Base-by-base conservation (phyloP, 1,140 invertebrate species). In the Leucophenga varia region DNA sequence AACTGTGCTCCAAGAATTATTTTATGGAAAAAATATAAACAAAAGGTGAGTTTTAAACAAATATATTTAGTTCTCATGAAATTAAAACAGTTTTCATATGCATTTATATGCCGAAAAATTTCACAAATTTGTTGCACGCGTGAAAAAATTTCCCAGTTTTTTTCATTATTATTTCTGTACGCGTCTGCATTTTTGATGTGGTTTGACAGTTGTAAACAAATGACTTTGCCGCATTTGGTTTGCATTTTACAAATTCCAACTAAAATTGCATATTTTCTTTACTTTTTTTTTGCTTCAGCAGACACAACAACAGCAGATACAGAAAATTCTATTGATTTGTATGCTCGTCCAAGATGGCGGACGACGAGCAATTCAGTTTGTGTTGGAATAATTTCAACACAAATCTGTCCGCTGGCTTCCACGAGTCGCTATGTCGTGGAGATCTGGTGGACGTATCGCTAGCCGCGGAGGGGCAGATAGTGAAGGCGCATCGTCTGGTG, bases 401-500 rank as follows among this genome's bases (percentile, higher is more conserved):
- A 51, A 88, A 87, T 73, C 79, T 88, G 72, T 86, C 85, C 41
- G 81, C 84, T 59, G 86, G 86, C 50, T 84, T 88, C 59, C 86
- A 87, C 61, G 83, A 84, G 61, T 80, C 87, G 63, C 75, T 89
- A 63, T 84, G 85, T 60, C 84, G 86, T 70, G 86, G 88, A 59
- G 85, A 88, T 67, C 78, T 90, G 61, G 87, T 90, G 52, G 89
- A 91, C 71, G 88, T 91, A 54, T 90, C 88, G 9, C 75, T 91
- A 56, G 88, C 88, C 49, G 89, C 87, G 59, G 88, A 89, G 74
- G 89, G 88, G 53, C 81, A 85, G 55, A 83, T 86, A 65, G 75
- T 91, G 39, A 86, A 89, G 75, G 88, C 88, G 54, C 89, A 91
- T 76, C 88, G 88, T 76, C 76, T 90, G 71, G 86, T 91, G 63